These are phyloP conservation scores for Oreochromis tanganicae DNA, from an alignment of 2,113 vertebrate species.

Conservation along the genomic window DNA sequence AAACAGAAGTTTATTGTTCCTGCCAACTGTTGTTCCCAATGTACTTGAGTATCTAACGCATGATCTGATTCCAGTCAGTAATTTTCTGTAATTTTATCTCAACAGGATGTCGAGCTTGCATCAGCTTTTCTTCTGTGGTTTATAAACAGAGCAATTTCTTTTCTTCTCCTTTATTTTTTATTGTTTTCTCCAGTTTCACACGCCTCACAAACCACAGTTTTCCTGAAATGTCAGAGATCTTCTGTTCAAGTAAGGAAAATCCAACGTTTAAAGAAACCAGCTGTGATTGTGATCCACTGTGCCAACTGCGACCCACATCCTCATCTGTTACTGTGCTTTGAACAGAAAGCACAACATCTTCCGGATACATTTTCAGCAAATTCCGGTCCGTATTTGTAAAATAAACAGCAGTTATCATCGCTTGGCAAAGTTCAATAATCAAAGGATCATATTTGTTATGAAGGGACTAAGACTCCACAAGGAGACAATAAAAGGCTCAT, in stretches of 20 bases:
- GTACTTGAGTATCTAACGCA: background rate
- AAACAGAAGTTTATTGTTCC: background rate
- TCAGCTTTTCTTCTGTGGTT: background rate
- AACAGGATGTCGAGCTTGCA: background rate
- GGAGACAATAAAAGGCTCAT: background rate
- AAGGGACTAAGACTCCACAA: background rate
- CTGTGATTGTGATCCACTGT: background rate
- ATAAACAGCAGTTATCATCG: constrained; percentile 7
- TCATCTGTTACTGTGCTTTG: background rate
- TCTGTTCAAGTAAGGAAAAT: background rate
- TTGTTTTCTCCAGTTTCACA: background rate
- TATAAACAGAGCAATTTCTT: background rate
- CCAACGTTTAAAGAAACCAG: background rate
- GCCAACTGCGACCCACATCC: background rate
- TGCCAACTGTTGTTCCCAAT: background rate
- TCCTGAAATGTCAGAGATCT: background rate
- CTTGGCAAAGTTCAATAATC: constrained; percentile 23
- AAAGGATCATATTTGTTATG: constrained; percentile 33
- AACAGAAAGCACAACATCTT: background rate
- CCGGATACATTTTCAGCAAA: background rate
- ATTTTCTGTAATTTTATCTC: background rate
- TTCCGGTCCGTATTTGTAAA: constrained; percentile 6
- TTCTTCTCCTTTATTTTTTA: background rate
- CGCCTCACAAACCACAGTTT: background rate
- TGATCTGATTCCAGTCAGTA: background rate